Conservation (phyloP, 1,140 invertebrate species). For the Oncopodura yosiiana region DNA sequence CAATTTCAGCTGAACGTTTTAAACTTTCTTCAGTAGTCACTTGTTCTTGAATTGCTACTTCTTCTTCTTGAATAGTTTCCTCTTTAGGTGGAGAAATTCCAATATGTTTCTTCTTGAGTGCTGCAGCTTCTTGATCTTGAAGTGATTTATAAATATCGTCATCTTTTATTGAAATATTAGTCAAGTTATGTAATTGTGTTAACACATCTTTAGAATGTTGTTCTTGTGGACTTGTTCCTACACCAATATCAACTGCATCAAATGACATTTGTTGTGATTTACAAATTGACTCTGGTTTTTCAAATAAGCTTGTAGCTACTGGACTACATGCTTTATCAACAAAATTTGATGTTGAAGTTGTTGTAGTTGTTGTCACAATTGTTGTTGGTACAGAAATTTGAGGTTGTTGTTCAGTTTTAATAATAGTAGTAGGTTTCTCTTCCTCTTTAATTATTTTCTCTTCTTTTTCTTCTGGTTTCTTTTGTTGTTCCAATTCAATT, state of each 20-base stretch:
- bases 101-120: neutral
- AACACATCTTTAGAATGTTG: constrained; percentile 20
- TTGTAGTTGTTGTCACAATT: neutral
- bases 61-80: constrained; percentile 4
- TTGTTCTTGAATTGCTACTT: neutral
- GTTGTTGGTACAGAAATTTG: neutral
- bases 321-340: constrained; percentile 31
- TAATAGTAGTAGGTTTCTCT: too few relatives aligned
- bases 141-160: constrained; percentile 31
- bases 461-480: too few relatives aligned
- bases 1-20: constrained; percentile 17
- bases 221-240: constrained; percentile 26
- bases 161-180: constrained; percentile 20
- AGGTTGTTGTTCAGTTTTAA: too few relatives aligned
- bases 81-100: neutral
- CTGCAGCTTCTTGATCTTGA: constrained; percentile 5
- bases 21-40: constrained; percentile 4
- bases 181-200: constrained; percentile 28
- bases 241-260: constrained; percentile 19
- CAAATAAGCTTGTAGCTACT: neutral
- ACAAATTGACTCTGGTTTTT: constrained; percentile 14
- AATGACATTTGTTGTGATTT: constrained; percentile 20
- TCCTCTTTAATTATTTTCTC: too few relatives aligned
- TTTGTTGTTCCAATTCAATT: constrained; percentile 21
- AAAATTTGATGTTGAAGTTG: neutral